Percentiles rank a stretch among this genome's conserved stretches.
phyloP scores from a whole-genome alignment of 2,797 vertebrate species.

The Chelmon rostratus region DNA sequence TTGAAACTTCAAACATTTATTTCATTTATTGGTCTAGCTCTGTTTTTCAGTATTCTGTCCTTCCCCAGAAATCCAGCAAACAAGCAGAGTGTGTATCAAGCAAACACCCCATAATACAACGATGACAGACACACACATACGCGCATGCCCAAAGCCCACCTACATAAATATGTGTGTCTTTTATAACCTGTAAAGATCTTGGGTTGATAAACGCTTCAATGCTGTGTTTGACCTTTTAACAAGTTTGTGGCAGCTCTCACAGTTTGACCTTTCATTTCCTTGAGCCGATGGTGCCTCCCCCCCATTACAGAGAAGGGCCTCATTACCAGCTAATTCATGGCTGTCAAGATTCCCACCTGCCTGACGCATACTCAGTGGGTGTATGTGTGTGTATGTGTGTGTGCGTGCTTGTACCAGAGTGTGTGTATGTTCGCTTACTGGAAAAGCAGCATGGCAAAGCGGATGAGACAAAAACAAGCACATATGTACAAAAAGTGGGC shows the following conservation, averaged over 20 bases:
- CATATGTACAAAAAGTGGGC: background rate
- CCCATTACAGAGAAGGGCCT: conserved; percentile 24
- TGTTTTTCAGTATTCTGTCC: background rate
- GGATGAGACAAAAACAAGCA: conserved; percentile 9
- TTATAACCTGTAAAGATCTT: conserved; percentile 38
- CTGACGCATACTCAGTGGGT: background rate
- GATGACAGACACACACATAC: background rate
- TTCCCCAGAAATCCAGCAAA: background rate
- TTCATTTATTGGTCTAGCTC: background rate
- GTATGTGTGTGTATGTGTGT: background rate
- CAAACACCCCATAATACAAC: background rate
- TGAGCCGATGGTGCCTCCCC: conserved; percentile 21
- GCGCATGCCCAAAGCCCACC: background rate
- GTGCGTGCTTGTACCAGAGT: background rate
- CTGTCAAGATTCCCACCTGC: conserved; percentile 41
- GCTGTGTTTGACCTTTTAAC: conserved; percentile 61
- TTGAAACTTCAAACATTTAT: background rate
- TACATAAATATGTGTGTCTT: conserved; percentile 32
- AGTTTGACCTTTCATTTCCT: conserved; percentile 60
- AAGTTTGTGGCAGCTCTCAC: conserved; percentile 53
- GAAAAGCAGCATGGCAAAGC: background rate
- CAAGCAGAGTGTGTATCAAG: background rate
- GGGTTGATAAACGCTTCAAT: conserved; percentile 20
- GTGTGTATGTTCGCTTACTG: background rate
- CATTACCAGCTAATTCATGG: conserved; percentile 55